Base-by-base conservation (phyloP, 2,888 invertebrate genomes). In the Cancer borealis region DNA sequence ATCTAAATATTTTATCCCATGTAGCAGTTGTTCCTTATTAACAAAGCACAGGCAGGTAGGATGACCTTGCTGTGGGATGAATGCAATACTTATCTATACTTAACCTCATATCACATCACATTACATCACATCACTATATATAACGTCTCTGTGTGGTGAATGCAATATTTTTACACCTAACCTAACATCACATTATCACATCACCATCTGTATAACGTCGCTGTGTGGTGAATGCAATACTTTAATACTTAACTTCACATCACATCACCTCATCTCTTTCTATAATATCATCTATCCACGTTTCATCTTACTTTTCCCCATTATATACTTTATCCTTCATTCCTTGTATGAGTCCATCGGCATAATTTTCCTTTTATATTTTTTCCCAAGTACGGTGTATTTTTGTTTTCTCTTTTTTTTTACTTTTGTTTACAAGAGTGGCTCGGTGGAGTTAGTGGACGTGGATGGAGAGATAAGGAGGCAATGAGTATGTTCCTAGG, bases 341-440 rank as follows among this genome's bases (percentile, higher is more conserved):
- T 60, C 21, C 60, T 17, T 60, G 60, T 12, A 12, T 0, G 8
- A 54, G 0, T 14, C 54, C 8, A 54, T 12, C 54, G 54, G 54
- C 14, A 14, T 54, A 54, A 12, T 54, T 3, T 54, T 54, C 73
- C 26, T n/a, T 73, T 73, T 73, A n/a, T 60, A 60, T 21, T 21
- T 60, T 60, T 60, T 21, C 60, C 60, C 8, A 3, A 12, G 60
- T 60, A 60, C 60, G 21, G 60, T 21, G 21, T 21, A 60, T 60
- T 21, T 21, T 21, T 3, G 8, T 60, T 60, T 21, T 60, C 21
- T 3, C 21, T 60, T 60, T 60, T 60, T 60, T 14, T 54, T 54
- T 54, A 73, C 26, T 84, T 84, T 84, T 84, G 84, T 84, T 84
- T 84, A 84, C 84, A 10, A 30, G 84, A 84, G 84, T 84, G 84